Percentiles rank a stretch among this genome's conserved stretches.
Evolutionary conservation across 2,888 invertebrate genomes (phyloP).

Genomic region (Hartigia nigra): DNA sequence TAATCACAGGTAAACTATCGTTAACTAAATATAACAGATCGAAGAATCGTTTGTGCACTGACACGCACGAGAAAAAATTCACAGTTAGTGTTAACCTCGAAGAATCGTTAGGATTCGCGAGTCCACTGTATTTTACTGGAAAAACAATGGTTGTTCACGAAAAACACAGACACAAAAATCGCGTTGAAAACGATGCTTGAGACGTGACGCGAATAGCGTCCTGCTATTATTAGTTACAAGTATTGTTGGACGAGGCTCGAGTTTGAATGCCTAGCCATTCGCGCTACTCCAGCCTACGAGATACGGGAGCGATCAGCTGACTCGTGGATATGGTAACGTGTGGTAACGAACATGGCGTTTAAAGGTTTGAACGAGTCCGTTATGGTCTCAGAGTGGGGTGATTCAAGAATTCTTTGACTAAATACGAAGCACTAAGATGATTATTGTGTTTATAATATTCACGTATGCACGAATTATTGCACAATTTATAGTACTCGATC

Average conservation of each 20-base stretch:
- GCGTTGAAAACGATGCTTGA: not conserved
- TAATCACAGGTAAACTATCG: conserved; percentile 42
- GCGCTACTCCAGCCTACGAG: conserved; percentile 2
- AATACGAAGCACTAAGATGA: not conserved
- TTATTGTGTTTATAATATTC: not conserved
- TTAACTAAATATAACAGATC: not conserved
- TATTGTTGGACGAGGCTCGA: not conserved
- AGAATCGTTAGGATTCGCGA: not conserved
- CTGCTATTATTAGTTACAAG: conserved; percentile 3
- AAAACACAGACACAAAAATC: not conserved
- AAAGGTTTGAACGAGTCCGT: not conserved
- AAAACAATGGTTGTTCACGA: not conserved
- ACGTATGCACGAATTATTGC: not conserved
- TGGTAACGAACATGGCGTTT: not conserved
- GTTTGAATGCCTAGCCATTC: not conserved
- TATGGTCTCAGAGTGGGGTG: not conserved
- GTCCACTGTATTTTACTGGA: not conserved
- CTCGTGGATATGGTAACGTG: not conserved
- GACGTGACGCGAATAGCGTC: conserved; percentile 1
- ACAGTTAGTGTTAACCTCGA: not conserved
- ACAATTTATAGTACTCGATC: not conserved
- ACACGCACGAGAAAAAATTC: not conserved
- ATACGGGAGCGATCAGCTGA: conserved; percentile 1
- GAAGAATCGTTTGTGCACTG: not conserved
- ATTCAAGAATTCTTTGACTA: not conserved